Conservation (phyloP, 1,140 invertebrate species). For the Andrena cerasifolii region DNA sequence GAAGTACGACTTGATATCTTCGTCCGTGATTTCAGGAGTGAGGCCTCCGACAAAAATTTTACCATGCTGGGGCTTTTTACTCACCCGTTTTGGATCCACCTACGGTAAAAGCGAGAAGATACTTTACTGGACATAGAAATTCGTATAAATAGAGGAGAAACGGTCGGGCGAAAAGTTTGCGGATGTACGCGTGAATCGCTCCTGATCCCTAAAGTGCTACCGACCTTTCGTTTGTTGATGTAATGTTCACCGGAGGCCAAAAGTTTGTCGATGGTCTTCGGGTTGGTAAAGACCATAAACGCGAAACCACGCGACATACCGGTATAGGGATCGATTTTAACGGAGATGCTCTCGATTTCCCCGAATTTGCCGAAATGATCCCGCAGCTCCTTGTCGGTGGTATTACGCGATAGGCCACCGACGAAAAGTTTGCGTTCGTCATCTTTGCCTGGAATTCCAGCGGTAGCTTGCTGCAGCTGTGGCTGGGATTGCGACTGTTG, state of each 20-base stretch:
- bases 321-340: constrained; percentile 87
- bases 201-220: background rate
- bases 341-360: constrained; percentile 85
- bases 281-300: constrained; percentile 86
- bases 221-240: constrained; percentile 85
- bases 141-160: background rate
- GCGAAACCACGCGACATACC: constrained; percentile 87
- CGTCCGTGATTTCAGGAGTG: constrained; percentile 85
- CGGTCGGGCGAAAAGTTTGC: background rate
- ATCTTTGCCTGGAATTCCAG: constrained; percentile 81
- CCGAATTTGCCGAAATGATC: constrained; percentile 86
- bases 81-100: constrained; percentile 86
- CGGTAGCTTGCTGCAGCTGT: constrained; percentile 75
- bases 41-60: constrained; percentile 88
- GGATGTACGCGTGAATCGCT: background rate
- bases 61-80: constrained; percentile 84
- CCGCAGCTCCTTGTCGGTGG: constrained; percentile 83
- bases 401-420: constrained; percentile 81
- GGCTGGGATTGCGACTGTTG: constrained; percentile 58
- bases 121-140: background rate
- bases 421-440: constrained; percentile 83
- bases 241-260: constrained; percentile 83
- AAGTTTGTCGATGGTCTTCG: constrained; percentile 85
- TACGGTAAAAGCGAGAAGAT: constrained; percentile 39
- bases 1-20: constrained; percentile 86